Evolutionary conservation across 2,113 vertebrate species (phyloP), one percentile per base, ranked within the genome.

Genomic region (Passer domesticus): DNA sequence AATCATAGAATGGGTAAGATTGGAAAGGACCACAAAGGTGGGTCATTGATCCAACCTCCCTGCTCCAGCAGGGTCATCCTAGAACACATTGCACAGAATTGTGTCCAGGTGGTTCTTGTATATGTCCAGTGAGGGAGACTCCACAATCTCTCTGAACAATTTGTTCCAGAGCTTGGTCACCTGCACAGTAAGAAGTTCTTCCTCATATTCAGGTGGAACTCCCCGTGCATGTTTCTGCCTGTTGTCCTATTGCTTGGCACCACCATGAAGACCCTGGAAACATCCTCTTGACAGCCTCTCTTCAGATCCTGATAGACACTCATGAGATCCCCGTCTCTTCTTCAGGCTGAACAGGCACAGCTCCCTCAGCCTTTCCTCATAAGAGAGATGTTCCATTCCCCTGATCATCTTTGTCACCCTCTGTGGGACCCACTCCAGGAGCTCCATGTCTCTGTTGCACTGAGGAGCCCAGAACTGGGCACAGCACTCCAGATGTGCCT

Each of bases 111-210:
- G 0, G 8, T 39, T 89, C 60, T 59, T 67, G 37, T 67, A 8
- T 44, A n/a, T 33, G 33, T 89, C 15, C 46, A n/a, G 19, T 1
- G 6, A 46, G 19, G 52, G 19, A 67, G 37, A 44, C 19, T 33
- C 37, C 13, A n/a, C 15, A 20, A 6, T 9, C 11, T 44, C 50
- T 49, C 37, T 13, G 37, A 1, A 1, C 2, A 74, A n/a, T 4
- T 33, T 52, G 13, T n/a, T 24, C 13, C 44, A 52, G 10, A 2
- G 23, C 5, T 0, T 5, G 7, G 3, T 46, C 10, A 44, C 7
- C 3, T 12, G 13, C 52, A 20, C 6, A 33, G 33, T 59, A 33
- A 52, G 35, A 37, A 73, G 7, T 20, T 59, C 13, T 39, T 81
- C 60, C 10, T 59, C 15, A 6, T 11, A 7, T 14, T 47, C n/a